Base-by-base conservation (phyloP, 2,113 vertebrate genomes). In the Brachirus orientalis region DNA sequence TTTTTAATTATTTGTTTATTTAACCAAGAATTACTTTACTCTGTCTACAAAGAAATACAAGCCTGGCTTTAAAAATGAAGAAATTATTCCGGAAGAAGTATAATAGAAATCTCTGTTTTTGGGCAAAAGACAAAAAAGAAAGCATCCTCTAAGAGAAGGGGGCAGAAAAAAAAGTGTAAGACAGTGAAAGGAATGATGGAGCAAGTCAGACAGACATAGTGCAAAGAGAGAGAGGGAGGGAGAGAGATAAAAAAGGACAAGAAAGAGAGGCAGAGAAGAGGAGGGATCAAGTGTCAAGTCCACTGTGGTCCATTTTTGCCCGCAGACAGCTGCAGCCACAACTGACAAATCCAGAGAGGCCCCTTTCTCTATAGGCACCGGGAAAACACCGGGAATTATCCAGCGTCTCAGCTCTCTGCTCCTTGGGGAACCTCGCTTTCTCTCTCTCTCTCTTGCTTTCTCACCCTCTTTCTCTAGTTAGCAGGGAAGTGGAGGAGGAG, bases 311-410 rank as follows among this genome's bases (percentile, higher is more conserved):
- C 88, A 90, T 89, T 90, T n/a, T 88, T 88, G 85, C 88, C 87
- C 80, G 1, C 83, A 90, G 88, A 91, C 90, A 91, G 88, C 90
- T 90, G 88, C 90, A 90, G 88, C 88, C 86, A 86, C 88, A 89
- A 88, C 88, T 90, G 90, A 88, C 90, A 91, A 89, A 91, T 89
- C 88, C 88, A 88, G 84, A 85, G 88, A 82, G 88, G 87, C 87
- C 88, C 84, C 83, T 85, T 86, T 81, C 76, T 88, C 89, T 86
- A 86, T 87, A 87, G 86, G 88, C 84, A 85, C 79, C 81, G 84
- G 90, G 90, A 90, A 91, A 91, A 87, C 87, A 91, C 88, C 86
- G 73, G 75, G 88, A 89, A 89, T 90, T 80, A 89, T 88, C 83
- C 82, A 64, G 40, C 59, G 75, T 87, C 85, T 90, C 86, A 68